phyloP scores from a whole-genome alignment of 2,113 vertebrate species.

The Lophura nycthemera region DNA sequence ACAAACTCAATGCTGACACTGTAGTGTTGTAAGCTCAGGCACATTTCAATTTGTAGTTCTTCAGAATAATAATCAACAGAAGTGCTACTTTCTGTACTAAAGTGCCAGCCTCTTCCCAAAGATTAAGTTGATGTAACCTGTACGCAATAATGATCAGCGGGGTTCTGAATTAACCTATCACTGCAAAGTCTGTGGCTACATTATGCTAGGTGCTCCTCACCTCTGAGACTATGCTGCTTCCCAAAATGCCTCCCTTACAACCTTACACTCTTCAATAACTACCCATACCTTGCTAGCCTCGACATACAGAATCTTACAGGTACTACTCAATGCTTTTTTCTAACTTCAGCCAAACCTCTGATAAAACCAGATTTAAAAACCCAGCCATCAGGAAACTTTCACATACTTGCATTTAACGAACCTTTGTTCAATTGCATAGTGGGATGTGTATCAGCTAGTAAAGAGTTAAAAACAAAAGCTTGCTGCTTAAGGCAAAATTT shows the following conservation, averaged over 20 bases:
- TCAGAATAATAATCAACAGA: conserved; percentile 3
- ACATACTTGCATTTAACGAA: conserved; percentile 34
- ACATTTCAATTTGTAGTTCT: conserved; percentile 31
- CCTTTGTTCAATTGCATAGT: conserved; percentile 72
- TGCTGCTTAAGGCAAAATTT: conserved; percentile 65
- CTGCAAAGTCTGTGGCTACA: conserved; percentile 22
- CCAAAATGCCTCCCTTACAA: not conserved
- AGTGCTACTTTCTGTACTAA: conserved; percentile 24
- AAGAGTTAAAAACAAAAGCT: conserved; percentile 58
- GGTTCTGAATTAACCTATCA: conserved; percentile 18
- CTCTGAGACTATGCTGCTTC: not conserved
- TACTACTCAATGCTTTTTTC: conserved; percentile 29
- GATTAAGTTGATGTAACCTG: not conserved
- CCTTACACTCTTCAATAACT: conserved; percentile 10
- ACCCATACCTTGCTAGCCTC: conserved; percentile 35
- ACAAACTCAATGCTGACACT: conserved; percentile 73
- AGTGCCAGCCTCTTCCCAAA: conserved; percentile 52
- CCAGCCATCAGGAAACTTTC: not conserved
- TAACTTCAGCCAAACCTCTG: conserved; percentile 39
- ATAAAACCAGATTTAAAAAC: not conserved
- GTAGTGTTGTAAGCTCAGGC: conserved; percentile 57
- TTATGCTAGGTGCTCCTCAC: not conserved
- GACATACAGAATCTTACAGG: conserved; percentile 4
- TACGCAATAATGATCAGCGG: not conserved
- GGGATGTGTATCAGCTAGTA: conserved; percentile 25